Evolutionary conservation across 1,140 invertebrate species (phyloP).

Genomic region (Drosophila dunni): DNA sequence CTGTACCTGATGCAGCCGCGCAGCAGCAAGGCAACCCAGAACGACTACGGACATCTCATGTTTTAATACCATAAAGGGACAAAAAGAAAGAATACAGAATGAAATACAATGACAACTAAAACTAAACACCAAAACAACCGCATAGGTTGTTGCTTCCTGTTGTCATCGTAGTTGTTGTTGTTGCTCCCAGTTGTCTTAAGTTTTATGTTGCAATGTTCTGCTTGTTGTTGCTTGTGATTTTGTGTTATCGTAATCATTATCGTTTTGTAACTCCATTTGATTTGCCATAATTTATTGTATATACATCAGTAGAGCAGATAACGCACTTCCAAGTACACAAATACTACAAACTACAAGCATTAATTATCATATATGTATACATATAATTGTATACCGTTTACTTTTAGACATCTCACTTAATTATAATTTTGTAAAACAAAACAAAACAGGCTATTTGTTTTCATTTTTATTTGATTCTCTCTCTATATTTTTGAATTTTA

Average conservation of each 20-base stretch:
- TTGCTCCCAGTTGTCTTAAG: conserved; percentile 11
- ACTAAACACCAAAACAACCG: conserved; percentile 8
- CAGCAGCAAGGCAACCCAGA: conserved; percentile 64
- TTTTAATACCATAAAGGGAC: conserved; percentile 43
- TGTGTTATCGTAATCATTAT: neutral
- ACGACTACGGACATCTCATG: conserved; percentile 75
- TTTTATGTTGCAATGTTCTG: conserved; percentile 18
- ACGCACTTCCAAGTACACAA: conserved; percentile 29
- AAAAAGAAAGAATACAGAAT: too few species aligned
- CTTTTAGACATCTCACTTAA: conserved; percentile 56
- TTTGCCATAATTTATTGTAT: conserved; percentile 78
- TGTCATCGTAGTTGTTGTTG: conserved; percentile 6
- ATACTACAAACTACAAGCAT: conserved; percentile 27
- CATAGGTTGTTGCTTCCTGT: neutral
- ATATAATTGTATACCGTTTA: conserved; percentile 65
- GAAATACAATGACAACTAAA: conserved; percentile 14
- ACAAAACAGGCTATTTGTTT: conserved; percentile 60
- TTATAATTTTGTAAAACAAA: conserved; percentile 71
- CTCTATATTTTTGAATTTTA: conserved; percentile 30
- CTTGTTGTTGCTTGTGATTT: conserved; percentile 23
- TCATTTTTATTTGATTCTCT: conserved; percentile 21
- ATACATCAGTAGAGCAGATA: conserved; percentile 57
- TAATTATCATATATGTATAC: conserved; percentile 36
- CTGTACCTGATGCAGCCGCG: conserved; percentile 67
- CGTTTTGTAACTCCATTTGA: conserved; percentile 56